These are phyloP conservation scores for Trissolcus basalis DNA, from an alignment of 1,140 invertebrate genomes.

Conservation along the genomic window DNA sequence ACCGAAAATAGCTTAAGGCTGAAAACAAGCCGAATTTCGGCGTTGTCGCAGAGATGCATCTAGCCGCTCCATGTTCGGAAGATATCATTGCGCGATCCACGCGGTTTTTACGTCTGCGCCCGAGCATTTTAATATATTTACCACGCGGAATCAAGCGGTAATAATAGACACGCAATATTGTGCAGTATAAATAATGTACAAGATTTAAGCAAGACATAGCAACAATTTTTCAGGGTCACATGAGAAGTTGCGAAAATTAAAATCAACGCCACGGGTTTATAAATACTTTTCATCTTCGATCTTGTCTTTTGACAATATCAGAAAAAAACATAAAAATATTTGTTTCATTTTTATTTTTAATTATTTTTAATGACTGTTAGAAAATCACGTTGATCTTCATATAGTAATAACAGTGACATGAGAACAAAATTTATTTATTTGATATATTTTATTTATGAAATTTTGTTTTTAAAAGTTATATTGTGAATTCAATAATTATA, in stretches of 20 bases:
- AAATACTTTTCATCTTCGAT: background rate
- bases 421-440: too few relatives aligned
- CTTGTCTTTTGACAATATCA: too few relatives aligned
- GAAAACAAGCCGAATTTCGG: slow-evolving; percentile 31
- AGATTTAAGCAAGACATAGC: slow-evolving; percentile 51
- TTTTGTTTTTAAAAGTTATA: too few relatives aligned
- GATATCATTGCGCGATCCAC: slow-evolving; percentile 21
- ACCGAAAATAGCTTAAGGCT: slow-evolving; percentile 47
- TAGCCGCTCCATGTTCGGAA: slow-evolving; percentile 9
- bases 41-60: slow-evolving; percentile 25
- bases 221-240: slow-evolving; percentile 55
- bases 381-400: too few relatives aligned
- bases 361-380: too few relatives aligned
- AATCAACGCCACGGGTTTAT: background rate
- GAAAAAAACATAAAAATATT: too few relatives aligned
- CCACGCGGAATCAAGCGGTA: slow-evolving; percentile 54
- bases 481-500: too few relatives aligned
- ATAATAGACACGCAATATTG: slow-evolving; percentile 57
- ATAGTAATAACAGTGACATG: too few relatives aligned
- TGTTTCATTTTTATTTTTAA: too few relatives aligned
- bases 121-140: slow-evolving; percentile 54
- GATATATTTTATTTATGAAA: too few relatives aligned
- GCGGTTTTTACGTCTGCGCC: background rate
- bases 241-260: slow-evolving; percentile 46
- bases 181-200: slow-evolving; percentile 56